These are phyloP conservation scores for Mus spicilegus DNA, from an alignment of 2,113 vertebrate genomes.

Conservation along the genomic window DNA sequence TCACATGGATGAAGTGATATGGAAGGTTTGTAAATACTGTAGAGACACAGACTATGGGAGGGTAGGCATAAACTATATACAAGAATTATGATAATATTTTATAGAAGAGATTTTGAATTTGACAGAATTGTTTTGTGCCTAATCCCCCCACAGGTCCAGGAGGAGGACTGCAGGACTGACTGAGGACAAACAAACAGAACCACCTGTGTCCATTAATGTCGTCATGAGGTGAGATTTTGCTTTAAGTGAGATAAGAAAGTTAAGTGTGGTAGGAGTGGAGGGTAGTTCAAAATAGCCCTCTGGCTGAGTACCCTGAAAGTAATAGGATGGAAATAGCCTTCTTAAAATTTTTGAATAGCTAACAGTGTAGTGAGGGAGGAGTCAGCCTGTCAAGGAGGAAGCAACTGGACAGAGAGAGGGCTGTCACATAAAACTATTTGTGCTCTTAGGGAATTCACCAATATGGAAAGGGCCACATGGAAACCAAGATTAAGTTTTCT, in stretches of 20 bases:
- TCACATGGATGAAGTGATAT: not conserved
- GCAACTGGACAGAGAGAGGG: not conserved
- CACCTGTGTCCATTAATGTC: not conserved
- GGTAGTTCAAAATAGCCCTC: not conserved
- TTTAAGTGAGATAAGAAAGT: constrained; percentile 39
- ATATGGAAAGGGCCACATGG: not conserved
- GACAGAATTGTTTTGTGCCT: not conserved
- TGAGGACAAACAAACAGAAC: constrained; percentile 18
- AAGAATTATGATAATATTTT: not conserved
- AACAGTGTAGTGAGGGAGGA: not conserved
- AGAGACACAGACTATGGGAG: not conserved
- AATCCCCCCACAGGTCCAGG: not conserved
- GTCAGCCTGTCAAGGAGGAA: not conserved
- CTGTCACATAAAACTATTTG: not conserved
- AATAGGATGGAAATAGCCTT: not conserved
- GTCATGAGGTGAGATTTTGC: not conserved
- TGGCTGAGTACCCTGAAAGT: not conserved
- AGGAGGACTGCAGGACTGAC: not conserved
- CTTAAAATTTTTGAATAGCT: not conserved
- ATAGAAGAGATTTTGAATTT: not conserved
- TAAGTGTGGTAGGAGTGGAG: not conserved
- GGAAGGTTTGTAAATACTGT: not conserved
- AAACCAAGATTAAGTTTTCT: not conserved
- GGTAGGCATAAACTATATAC: not conserved
- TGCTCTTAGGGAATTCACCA: not conserved